Evolutionary conservation across 1,140 invertebrate genomes (phyloP).

Genomic region (Nebria ingens): DNA sequence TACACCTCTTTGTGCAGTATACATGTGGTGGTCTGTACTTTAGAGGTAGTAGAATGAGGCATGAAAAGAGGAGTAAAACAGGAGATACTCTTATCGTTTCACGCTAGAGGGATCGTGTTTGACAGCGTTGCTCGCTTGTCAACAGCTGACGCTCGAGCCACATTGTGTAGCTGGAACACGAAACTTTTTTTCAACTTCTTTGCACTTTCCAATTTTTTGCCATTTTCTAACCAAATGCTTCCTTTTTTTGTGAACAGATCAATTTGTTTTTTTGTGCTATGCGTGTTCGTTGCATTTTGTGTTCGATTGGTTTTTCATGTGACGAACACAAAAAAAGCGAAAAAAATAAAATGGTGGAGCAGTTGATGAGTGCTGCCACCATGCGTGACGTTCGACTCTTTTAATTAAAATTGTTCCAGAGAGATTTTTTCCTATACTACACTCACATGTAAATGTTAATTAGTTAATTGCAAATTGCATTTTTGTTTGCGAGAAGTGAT

Average conservation of each 20-base stretch:
- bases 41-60: too few relatives aligned
- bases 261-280: conserved; percentile 7
- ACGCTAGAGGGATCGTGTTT: conserved; percentile 1
- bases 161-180: conserved; percentile 1
- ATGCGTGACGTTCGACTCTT: not conserved
- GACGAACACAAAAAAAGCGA: not conserved
- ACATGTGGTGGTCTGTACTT: too few relatives aligned
- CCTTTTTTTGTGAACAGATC: not conserved
- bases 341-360: too few relatives aligned
- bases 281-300: not conserved
- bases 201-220: not conserved
- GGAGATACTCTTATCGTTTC: conserved; percentile 3
- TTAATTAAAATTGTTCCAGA: conserved; percentile 3
- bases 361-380: not conserved
- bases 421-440: not conserved
- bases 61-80: too few relatives aligned
- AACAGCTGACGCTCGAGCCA: conserved; percentile 7
- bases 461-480: not conserved
- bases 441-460: not conserved
- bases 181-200: not conserved
- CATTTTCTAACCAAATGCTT: not conserved
- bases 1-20: too few relatives aligned
- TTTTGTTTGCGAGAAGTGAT: too few relatives aligned
- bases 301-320: not conserved
- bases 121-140: conserved; percentile 5